Evolutionary conservation across 2,797 vertebrate genomes (phyloP).

Genomic region (Orientallactaga sibirica): DNA sequence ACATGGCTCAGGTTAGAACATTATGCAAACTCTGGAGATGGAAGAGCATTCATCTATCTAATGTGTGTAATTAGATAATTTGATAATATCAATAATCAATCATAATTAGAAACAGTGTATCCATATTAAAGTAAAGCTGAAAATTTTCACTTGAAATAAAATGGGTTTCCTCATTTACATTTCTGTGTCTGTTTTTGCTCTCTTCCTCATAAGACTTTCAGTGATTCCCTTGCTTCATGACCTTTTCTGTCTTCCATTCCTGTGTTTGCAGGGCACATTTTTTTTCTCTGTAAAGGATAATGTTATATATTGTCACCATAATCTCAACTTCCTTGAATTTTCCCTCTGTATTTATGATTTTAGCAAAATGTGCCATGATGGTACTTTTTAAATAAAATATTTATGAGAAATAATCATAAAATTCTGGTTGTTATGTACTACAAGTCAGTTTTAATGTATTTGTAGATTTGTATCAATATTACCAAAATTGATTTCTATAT

Average conservation of each 20-base stretch:
- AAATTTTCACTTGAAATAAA: constrained; percentile 48
- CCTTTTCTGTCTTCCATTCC: background rate
- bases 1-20: background rate
- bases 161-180: background rate
- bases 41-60: constrained; percentile 60
- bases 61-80: constrained; percentile 67
- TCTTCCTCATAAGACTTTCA: background rate
- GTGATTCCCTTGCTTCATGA: background rate
- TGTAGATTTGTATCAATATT: background rate
- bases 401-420: background rate
- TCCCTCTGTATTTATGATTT: background rate
- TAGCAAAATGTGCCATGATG: background rate
- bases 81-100: constrained; percentile 43
- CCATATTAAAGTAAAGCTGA: constrained; percentile 6
- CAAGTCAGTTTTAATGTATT: background rate
- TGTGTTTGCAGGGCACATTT: background rate
- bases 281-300: background rate
- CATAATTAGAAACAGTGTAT: constrained; percentile 47
- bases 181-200: background rate
- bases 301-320: background rate
- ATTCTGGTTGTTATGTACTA: background rate
- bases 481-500: background rate
- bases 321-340: background rate
- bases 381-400: background rate
- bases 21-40: background rate